These are phyloP conservation scores for Hepsetus odoe DNA, from an alignment of 2,113 vertebrate genomes.

Conservation along the genomic window DNA sequence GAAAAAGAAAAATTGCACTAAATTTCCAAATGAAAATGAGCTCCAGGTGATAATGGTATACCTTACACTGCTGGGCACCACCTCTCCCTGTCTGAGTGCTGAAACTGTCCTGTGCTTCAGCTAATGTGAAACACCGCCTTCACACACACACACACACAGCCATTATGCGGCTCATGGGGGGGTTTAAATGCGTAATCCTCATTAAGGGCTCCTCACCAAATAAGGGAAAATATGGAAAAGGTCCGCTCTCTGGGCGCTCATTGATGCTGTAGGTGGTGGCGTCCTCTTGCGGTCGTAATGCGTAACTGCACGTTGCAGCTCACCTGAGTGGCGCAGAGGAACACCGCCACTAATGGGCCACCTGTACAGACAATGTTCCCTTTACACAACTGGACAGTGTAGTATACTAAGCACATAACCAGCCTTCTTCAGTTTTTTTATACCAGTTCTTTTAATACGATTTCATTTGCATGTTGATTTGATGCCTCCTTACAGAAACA, in stretches of 20 bases:
- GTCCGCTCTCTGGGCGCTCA: constrained; percentile 43
- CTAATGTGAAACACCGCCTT: constrained; percentile 11
- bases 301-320: constrained; percentile 46
- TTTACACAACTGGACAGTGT: not conserved
- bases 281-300: constrained; percentile 65
- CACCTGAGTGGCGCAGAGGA: constrained; percentile 37
- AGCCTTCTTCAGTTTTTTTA: too few species aligned
- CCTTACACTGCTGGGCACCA: not conserved
- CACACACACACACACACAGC: constrained; percentile 11
- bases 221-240: constrained; percentile 72
- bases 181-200: constrained; percentile 56
- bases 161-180: constrained; percentile 15
- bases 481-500: not conserved
- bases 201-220: constrained; percentile 74
- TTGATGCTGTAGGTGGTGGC: constrained; percentile 53
- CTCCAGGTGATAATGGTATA: too few species aligned
- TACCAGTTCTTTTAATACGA: not conserved
- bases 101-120: not conserved
- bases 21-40: not conserved
- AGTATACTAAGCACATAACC: not conserved
- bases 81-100: not conserved
- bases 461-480: not conserved
- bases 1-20: not conserved
- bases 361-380: not conserved
- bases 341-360: not conserved